These are phyloP conservation scores for Aphelenchoides fujianensis DNA, from an alignment of 1,140 invertebrate species.

Conservation along the genomic window DNA sequence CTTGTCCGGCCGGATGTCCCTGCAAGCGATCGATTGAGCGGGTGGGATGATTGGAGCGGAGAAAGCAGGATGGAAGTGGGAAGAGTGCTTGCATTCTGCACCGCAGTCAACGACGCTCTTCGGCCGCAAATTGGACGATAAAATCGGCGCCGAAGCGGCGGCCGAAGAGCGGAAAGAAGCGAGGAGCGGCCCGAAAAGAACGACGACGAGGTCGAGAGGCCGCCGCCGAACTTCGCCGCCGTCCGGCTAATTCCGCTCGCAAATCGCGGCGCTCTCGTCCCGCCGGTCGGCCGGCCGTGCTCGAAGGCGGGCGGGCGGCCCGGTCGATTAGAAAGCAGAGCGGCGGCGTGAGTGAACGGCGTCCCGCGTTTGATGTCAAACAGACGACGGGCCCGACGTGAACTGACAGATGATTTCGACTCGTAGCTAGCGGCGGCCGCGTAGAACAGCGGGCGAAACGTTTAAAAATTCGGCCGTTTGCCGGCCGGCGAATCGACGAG, in stretches of 20 bases:
- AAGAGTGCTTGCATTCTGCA: not conserved
- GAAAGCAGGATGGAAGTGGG: not conserved
- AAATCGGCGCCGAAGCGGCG: not conserved
- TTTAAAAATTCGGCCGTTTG: not conserved
- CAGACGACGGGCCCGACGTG: not conserved
- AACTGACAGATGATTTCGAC: conserved; percentile 3
- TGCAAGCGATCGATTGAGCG: conserved; percentile 14
- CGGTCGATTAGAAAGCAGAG: too few relatives aligned
- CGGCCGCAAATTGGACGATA: not conserved
- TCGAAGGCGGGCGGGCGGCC: too few relatives aligned
- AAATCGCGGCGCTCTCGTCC: too few relatives aligned
- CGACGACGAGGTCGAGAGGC: not conserved
- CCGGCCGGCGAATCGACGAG: not conserved
- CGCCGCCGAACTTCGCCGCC: too few relatives aligned
- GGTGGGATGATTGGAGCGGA: too few relatives aligned
- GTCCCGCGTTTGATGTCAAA: not conserved
- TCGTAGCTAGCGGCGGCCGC: too few relatives aligned
- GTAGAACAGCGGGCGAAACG: too few relatives aligned
- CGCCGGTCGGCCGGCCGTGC: too few relatives aligned
- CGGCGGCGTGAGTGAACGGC: not conserved
- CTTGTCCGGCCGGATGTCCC: conserved; percentile 16
- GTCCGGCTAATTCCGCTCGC: too few relatives aligned
- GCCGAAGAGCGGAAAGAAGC: not conserved
- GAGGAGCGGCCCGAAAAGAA: not conserved
- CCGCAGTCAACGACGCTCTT: not conserved